Conservation (phyloP, 1,140 invertebrate species). For the Zaprionus tsacasi region DNA sequence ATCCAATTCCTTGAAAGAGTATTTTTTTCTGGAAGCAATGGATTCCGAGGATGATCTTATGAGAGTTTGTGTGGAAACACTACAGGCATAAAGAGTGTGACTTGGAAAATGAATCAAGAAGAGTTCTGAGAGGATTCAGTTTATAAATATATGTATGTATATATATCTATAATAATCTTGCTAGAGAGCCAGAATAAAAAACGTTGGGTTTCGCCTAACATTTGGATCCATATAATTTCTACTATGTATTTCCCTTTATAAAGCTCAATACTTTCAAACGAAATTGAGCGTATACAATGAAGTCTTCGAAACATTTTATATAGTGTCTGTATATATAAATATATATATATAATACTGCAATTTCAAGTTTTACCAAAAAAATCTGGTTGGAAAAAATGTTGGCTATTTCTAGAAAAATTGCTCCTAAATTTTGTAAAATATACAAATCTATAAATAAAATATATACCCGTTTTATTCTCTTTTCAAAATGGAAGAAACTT, state of each 20-base stretch:
- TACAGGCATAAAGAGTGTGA: constrained; percentile 50
- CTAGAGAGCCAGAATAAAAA: constrained; percentile 51
- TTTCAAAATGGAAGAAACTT: constrained; percentile 66
- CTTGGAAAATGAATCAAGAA: constrained; percentile 48
- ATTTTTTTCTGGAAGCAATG: constrained; percentile 28
- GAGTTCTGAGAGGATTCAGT: constrained; percentile 33
- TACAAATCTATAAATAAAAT: constrained; percentile 71
- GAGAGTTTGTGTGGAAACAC: constrained; percentile 51
- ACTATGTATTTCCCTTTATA: constrained; percentile 47
- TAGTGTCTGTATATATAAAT: constrained; percentile 3
- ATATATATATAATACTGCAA: constrained; percentile 46
- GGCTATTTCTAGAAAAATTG: constrained; percentile 46
- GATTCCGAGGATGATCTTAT: constrained; percentile 25
- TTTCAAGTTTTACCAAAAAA: constrained; percentile 47
- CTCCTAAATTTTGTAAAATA: constrained; percentile 68
- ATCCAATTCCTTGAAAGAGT: constrained; percentile 43
- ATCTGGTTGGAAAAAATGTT: constrained; percentile 42
- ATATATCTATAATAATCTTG: constrained; percentile 33
- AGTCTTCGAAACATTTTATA: constrained; percentile 58
- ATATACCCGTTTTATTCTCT: constrained; percentile 73
- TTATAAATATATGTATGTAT: constrained; percentile 19
- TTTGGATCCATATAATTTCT: constrained; percentile 53
- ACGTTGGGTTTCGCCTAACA: constrained; percentile 61
- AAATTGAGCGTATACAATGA: constrained; percentile 59
- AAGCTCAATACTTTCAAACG: constrained; percentile 47